Base-by-base conservation (phyloP, 2,113 vertebrate species). In the Actinemys pallida region DNA sequence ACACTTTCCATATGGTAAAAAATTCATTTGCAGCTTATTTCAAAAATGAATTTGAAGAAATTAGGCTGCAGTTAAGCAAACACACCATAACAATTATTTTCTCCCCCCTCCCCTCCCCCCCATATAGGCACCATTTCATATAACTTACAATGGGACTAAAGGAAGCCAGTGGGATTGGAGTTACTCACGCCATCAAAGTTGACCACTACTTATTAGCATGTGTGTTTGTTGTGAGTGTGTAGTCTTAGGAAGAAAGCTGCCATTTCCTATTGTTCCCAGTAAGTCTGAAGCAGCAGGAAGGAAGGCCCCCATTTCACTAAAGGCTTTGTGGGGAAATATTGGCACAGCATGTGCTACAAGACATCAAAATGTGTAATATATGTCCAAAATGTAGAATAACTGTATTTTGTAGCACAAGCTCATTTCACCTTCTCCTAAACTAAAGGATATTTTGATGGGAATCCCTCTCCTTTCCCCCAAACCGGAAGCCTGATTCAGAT, bases 401-500 rank as follows among this genome's bases (percentile, higher is more conserved):
- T 92, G 90, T 94, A 92, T 95, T 97, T 96, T 95, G 93, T 93
- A 95, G 84, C 90, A 62, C 3, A 6, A 62, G 59, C 29, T 62
- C 29, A 62, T 10, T 62, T 31, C 7, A 62, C 59, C 59, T 29
- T 62, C 31, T 35, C 62, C 62, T 65, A 35, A 31, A 35, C 14
- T 35, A 92, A 50, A 90, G 92, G 91, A 54, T n/a, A 12, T 97
- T 97, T 95, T 96, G 93, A 93, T 83, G 83, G 81, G 27, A 87
- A 3, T 90, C 27, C 91, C 62, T 83, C 65, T 93, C 79, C 86
- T 90, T 87, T 35, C 62, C 87, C 90, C 84, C 54, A 88, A 95
- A 75, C 75, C 81, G 22, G 93, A 97, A 95, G 95, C 96, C 96
- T 96, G 88, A 96, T 94, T 95, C 93, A 81, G 1, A 83, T 96